These are phyloP conservation scores for Eurois occulta DNA, from an alignment of 2,888 invertebrate species.

Conservation along the genomic window DNA sequence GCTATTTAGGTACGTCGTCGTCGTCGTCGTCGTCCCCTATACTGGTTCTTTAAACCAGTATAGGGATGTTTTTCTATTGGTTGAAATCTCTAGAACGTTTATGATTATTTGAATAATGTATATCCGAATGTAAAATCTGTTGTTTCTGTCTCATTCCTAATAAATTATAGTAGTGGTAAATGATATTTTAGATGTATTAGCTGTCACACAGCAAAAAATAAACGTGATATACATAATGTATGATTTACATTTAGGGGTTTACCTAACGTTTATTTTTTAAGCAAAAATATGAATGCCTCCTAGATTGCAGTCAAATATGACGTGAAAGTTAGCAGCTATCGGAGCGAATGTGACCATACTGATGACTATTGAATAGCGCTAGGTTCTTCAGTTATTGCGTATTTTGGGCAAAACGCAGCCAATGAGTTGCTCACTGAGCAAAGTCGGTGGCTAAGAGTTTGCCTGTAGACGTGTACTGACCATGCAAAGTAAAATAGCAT, in stretches of 20 bases:
- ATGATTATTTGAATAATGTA: neutral
- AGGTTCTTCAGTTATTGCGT: neutral
- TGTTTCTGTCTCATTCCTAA: constrained; percentile 38
- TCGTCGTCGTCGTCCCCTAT: too few relatives aligned
- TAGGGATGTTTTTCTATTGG: neutral
- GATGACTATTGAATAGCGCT: neutral
- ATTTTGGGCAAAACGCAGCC: neutral
- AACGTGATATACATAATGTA: constrained; percentile 42
- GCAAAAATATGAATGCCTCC: neutral
- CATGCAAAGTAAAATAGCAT: neutral
- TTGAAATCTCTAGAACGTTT: neutral
- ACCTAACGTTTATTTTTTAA: neutral
- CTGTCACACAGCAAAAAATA: constrained; percentile 47
- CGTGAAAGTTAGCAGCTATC: neutral
- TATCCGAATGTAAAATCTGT: constrained; percentile 7
- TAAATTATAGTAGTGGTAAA: constrained; percentile 25
- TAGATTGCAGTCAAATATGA: neutral
- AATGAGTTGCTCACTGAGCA: constrained; percentile 9
- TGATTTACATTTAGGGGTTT: constrained; percentile 7
- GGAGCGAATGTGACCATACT: neutral
- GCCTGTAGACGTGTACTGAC: neutral
- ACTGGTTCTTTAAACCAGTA: too few relatives aligned
- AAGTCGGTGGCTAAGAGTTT: constrained; percentile 22
- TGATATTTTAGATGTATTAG: constrained; percentile 18
- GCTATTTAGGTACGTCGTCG: too few relatives aligned